Evolutionary conservation across 2,888 invertebrate species (phyloP).

Genomic region (Mactromeris polynyma): DNA sequence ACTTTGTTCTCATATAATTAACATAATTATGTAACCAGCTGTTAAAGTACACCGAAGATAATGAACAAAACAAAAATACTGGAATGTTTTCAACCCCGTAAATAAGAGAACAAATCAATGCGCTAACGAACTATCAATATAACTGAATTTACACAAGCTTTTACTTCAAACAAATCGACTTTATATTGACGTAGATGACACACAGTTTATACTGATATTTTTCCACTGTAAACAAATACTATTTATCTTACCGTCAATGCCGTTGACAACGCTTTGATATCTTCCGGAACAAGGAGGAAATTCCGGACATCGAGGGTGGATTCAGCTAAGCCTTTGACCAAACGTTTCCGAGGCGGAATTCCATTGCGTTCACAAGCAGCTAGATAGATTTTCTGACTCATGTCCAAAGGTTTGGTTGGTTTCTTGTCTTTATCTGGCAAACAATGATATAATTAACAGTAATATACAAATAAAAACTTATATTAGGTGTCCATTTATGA

Average conservation of each 20-base stretch:
- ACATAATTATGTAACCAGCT: no score
- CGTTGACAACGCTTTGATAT: constrained; percentile 67
- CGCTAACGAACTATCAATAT: neutral
- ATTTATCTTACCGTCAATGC: constrained; percentile 68
- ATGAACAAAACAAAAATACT: no score
- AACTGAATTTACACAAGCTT: neutral
- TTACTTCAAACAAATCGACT: neutral
- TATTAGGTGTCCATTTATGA: no score
- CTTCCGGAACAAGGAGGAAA: constrained; percentile 64
- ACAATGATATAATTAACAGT: no score
- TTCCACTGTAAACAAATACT: neutral
- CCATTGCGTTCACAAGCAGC: constrained; percentile 69
- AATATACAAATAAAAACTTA: no score
- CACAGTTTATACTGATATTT: neutral
- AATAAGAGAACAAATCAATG: neutral
- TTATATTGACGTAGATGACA: neutral
- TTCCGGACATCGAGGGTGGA: constrained; percentile 60
- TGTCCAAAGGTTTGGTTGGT: constrained; percentile 46
- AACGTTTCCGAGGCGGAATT: constrained; percentile 63
- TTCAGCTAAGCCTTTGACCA: constrained; percentile 60
- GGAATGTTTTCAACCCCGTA: no score
- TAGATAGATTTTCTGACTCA: constrained; percentile 70
- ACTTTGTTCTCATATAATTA: no score
- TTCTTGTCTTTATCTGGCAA: constrained; percentile 60
- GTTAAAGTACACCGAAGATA: no score